Evolutionary conservation across 2,888 invertebrate species (phyloP).

Genomic region (Nymphalis urticae): DNA sequence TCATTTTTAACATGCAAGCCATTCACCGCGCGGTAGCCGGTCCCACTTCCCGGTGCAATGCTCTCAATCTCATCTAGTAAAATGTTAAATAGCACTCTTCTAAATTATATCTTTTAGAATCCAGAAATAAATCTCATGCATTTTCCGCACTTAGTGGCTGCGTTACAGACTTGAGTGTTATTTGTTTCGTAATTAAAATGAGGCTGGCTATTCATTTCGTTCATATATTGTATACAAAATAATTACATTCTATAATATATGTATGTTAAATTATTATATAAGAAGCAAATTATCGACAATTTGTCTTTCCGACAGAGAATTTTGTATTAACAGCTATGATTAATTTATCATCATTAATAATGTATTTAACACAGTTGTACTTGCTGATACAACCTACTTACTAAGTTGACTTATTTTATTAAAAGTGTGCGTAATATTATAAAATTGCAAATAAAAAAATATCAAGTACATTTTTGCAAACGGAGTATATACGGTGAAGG

Average conservation of each 20-base stretch:
- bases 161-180: constrained; percentile 17
- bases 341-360: too few species aligned
- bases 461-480: not conserved
- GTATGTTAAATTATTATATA: too few species aligned
- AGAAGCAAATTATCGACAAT: too few species aligned
- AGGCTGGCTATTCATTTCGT: constrained; percentile 11
- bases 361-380: too few species aligned
- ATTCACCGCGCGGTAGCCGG: constrained; percentile 32
- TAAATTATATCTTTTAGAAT: constrained; percentile 38
- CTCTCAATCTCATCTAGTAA: constrained; percentile 35
- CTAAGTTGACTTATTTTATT: too few species aligned
- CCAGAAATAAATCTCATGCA: constrained; percentile 33
- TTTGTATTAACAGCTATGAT: too few species aligned
- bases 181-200: constrained; percentile 13
- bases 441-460: not conserved
- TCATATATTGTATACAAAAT: not conserved
- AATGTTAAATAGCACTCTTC: constrained; percentile 37
- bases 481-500: not conserved
- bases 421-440: too few species aligned
- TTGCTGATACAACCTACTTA: too few species aligned
- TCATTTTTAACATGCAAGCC: constrained; percentile 21
- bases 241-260: too few species aligned
- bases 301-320: too few species aligned
- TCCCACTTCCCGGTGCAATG: constrained; percentile 37
- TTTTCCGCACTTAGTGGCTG: constrained; percentile 26